A percentile compares a stretch with the other conserved stretches of the same genome.
Evolutionary conservation across 2,113 vertebrate species (phyloP).

Genomic region (Epinephelus lanceolatus): DNA sequence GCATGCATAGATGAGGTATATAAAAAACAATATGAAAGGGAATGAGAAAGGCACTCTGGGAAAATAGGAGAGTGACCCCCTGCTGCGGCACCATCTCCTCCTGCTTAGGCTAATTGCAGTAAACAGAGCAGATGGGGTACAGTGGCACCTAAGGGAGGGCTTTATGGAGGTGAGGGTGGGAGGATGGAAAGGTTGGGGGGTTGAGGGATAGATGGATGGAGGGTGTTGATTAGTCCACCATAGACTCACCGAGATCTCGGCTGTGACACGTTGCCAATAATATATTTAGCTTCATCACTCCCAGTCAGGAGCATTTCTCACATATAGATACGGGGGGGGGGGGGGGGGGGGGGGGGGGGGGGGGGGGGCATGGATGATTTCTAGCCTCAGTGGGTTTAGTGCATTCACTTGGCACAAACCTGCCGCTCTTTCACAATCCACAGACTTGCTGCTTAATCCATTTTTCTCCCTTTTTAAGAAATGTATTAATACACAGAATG

Average conservation of each 20-base stretch:
- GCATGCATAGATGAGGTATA: neutral
- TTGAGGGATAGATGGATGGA: conserved; percentile 30
- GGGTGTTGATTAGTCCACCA: conserved; percentile 73
- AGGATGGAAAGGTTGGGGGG: conserved; percentile 9
- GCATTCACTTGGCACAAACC: conserved; percentile 7
- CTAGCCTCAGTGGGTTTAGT: neutral
- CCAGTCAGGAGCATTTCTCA: conserved; percentile 47
- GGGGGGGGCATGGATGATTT: neutral
- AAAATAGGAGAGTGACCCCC: conserved; percentile 44
- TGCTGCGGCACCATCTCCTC: conserved; percentile 48
- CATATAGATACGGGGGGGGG: conserved; percentile 1
- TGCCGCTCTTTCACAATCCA: conserved; percentile 1
- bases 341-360: neutral
- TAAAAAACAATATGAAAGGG: conserved; percentile 11
- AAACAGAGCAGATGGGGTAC: conserved; percentile 80
- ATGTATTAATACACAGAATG: conserved; percentile 32
- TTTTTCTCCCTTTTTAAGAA: conserved; percentile 27
- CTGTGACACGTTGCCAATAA: conserved; percentile 27
- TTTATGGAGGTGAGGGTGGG: conserved; percentile 51
- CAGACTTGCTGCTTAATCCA: conserved; percentile 13
- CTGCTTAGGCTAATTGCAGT: conserved; percentile 69
- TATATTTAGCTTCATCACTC: conserved; percentile 56
- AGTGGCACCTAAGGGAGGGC: conserved; percentile 59
- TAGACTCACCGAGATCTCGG: conserved; percentile 18
- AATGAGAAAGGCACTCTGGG: conserved; percentile 1